A percentile compares a stretch with the other conserved stretches of the same genome.
phyloP scores from a whole-genome alignment of 1,140 invertebrate species.

The Ceratina australensis region DNA sequence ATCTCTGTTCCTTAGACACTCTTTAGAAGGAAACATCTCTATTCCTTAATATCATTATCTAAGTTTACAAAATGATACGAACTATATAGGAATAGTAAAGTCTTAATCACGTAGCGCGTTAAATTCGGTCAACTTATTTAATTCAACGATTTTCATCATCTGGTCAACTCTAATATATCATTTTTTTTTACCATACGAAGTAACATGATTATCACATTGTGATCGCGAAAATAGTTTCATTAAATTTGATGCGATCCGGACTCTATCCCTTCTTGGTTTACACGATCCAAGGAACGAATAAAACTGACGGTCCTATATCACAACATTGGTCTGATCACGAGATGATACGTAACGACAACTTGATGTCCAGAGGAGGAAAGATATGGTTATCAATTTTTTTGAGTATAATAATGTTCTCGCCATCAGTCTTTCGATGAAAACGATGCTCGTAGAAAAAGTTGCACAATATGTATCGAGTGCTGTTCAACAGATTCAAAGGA shows the following conservation, averaged over 20 bases:
- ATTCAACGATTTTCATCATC: slow-evolving; percentile 26
- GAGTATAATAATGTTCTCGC: slow-evolving; percentile 32
- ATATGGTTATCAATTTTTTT: not conserved
- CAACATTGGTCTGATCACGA: slow-evolving; percentile 39
- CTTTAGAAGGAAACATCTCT: no score
- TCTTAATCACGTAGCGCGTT: slow-evolving; percentile 12
- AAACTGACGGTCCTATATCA: slow-evolving; percentile 33
- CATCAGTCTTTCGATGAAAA: slow-evolving; percentile 44
- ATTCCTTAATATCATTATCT: slow-evolving; percentile 34
- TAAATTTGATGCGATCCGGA: slow-evolving; percentile 11
- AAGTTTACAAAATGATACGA: not conserved
- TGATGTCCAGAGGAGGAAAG: not conserved
- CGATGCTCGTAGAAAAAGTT: slow-evolving; percentile 26
- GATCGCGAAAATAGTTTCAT: slow-evolving; percentile 28
- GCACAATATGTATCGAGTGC: slow-evolving; percentile 16
- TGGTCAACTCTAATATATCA: slow-evolving; percentile 40
- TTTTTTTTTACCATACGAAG: slow-evolving; percentile 15
- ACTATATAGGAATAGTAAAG: slow-evolving; percentile 12
- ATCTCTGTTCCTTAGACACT: no score
- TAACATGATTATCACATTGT: slow-evolving; percentile 44
- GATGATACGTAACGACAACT: not conserved
- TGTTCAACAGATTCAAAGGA: slow-evolving; percentile 13
- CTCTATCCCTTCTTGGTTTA: slow-evolving; percentile 6
- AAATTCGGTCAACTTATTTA: slow-evolving; percentile 18
- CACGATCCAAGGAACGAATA: slow-evolving; percentile 7